These are phyloP conservation scores for Meandrusa payeni DNA, from an alignment of 2,888 invertebrate genomes.

Conservation along the genomic window DNA sequence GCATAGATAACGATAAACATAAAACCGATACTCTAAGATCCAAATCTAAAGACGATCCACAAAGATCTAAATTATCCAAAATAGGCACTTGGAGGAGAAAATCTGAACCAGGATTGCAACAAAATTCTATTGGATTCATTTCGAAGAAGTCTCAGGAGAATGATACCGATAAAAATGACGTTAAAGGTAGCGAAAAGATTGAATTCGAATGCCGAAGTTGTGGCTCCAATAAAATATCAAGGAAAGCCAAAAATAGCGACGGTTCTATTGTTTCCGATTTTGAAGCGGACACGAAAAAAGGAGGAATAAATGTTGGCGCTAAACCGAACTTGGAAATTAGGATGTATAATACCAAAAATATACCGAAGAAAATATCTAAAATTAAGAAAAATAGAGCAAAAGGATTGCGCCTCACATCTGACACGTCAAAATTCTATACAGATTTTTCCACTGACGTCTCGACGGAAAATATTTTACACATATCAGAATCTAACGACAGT, in stretches of 20 bases:
- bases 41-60: slow-evolving; percentile 74
- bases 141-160: slow-evolving; percentile 60
- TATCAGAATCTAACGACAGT: slow-evolving; percentile 84
- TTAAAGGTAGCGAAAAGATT: slow-evolving; percentile 63
- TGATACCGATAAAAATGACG: slow-evolving; percentile 55
- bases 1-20: slow-evolving; percentile 54
- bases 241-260: slow-evolving; percentile 49
- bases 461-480: slow-evolving; percentile 81
- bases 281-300: slow-evolving; percentile 56
- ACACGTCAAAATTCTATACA: slow-evolving; percentile 84
- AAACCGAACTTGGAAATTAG: slow-evolving; percentile 76
- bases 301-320: slow-evolving; percentile 30
- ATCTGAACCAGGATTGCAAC: slow-evolving; percentile 85
- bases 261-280: slow-evolving; percentile 58
- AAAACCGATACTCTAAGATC: slow-evolving; percentile 70
- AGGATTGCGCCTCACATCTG: slow-evolving; percentile 64
- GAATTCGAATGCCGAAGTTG: slow-evolving; percentile 74
- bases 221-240: slow-evolving; percentile 67
- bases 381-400: slow-evolving; percentile 84
- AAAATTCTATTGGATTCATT: slow-evolving; percentile 53
- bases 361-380: slow-evolving; percentile 86
- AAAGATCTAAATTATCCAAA: slow-evolving; percentile 69
- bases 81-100: slow-evolving; percentile 86
- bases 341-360: slow-evolving; percentile 84
- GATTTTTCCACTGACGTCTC: slow-evolving; percentile 83